Evolutionary conservation across 1,140 invertebrate genomes (phyloP).

Genomic region (Spodoptera litura): DNA sequence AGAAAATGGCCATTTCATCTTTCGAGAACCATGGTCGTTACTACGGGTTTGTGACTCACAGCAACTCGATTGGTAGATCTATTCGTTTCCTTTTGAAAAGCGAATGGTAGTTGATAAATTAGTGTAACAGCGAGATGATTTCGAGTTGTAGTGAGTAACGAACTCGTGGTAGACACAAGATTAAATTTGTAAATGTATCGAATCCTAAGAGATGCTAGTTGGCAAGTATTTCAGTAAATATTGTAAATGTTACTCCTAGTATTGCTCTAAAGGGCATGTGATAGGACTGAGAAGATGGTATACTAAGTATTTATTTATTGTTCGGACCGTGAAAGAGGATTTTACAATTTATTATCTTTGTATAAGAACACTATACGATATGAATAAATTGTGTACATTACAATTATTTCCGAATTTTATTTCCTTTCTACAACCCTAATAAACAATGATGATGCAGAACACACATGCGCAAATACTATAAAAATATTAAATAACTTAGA

Average conservation of each 20-base stretch:
- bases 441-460: neutral
- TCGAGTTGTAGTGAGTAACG: conserved; percentile 17
- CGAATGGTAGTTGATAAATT: conserved; percentile 16
- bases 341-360: conserved; percentile 86
- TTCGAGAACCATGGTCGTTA: conserved; percentile 58
- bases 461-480: neutral
- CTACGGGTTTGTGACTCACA: conserved; percentile 55
- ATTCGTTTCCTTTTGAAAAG: conserved; percentile 9
- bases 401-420: conserved; percentile 76
- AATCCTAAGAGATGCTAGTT: conserved; percentile 72
- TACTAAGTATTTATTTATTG: conserved; percentile 85
- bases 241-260: conserved; percentile 76
- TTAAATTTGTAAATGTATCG: conserved; percentile 53
- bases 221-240: conserved; percentile 71
- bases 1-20: conserved; percentile 65
- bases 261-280: conserved; percentile 78
- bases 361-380: conserved; percentile 85
- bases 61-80: conserved; percentile 1
- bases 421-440: conserved; percentile 47
- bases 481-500: too few species aligned
- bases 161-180: conserved; percentile 59
- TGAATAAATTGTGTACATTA: conserved; percentile 86
- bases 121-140: neutral
- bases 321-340: conserved; percentile 83
- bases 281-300: conserved; percentile 78